A percentile compares a stretch with the other conserved stretches of the same genome.
These are phyloP conservation scores for Drosophila colorata DNA, from an alignment of 2,888 invertebrate genomes.

Conservation along the genomic window DNA sequence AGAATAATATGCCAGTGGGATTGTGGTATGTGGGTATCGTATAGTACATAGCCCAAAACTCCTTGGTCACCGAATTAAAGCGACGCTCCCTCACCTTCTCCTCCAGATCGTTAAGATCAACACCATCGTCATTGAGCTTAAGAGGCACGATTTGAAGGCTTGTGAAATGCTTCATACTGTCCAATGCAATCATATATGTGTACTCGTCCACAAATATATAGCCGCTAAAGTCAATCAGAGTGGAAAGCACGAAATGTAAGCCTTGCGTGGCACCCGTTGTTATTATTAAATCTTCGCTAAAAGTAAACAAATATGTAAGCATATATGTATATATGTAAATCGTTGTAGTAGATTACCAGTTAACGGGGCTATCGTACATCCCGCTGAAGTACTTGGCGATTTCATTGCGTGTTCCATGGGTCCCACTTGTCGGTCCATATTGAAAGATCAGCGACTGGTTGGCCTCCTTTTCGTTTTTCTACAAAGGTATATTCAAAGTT, in stretches of 20 bases:
- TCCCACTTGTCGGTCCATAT: conserved; percentile 86
- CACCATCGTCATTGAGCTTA: conserved; percentile 86
- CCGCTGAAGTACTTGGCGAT: conserved; percentile 85
- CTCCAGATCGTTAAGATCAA: conserved; percentile 86
- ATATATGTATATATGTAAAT: not conserved
- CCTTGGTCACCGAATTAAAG: conserved; percentile 83
- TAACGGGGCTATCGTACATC: conserved; percentile 85
- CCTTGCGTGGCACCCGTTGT: conserved; percentile 88
- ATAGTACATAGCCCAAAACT: conserved; percentile 87
- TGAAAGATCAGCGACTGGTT: conserved; percentile 85
- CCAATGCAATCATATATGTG: conserved; percentile 88
- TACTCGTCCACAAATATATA: conserved; percentile 88
- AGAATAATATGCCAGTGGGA: conserved; percentile 87
- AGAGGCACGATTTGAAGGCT: conserved; percentile 87
- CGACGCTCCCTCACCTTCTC: conserved; percentile 83
- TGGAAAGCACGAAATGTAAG: conserved; percentile 86
- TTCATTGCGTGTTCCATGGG: conserved; percentile 85
- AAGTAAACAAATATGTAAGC: conserved; percentile 31
- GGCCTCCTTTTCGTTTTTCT: conserved; percentile 70
- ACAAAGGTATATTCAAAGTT: not conserved
- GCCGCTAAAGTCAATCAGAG: conserved; percentile 86
- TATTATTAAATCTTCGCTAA: conserved; percentile 86
- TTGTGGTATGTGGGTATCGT: conserved; percentile 88
- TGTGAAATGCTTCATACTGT: conserved; percentile 87
- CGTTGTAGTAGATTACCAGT: conserved; percentile 69